phyloP scores from a whole-genome alignment of 2,113 vertebrate genomes.

The Emydocephalus ijimae region DNA sequence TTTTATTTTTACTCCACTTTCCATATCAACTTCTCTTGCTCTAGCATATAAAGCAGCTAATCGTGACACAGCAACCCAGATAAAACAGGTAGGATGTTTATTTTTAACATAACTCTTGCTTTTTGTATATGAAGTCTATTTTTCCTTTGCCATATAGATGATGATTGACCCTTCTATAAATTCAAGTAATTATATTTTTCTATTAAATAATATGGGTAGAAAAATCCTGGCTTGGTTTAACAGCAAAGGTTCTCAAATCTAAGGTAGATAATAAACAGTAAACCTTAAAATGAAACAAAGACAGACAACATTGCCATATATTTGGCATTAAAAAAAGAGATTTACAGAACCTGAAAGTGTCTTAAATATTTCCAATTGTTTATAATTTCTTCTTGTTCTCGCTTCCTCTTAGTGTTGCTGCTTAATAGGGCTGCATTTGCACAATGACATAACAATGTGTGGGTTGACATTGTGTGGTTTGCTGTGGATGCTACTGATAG shows the following conservation, averaged over 20 bases:
- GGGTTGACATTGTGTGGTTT: background rate
- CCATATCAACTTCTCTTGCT: conserved; percentile 72
- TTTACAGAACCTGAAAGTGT: background rate
- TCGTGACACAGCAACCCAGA: conserved; percentile 74
- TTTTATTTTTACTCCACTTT: conserved; percentile 74
- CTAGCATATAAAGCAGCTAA: conserved; percentile 72
- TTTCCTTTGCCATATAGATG: background rate
- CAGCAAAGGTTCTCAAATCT: background rate
- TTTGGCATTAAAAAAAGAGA: background rate
- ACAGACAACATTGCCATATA: background rate
- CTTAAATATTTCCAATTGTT: background rate
- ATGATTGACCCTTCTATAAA: background rate
- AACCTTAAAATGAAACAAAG: background rate
- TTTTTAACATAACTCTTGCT: background rate
- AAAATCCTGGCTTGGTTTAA: background rate
- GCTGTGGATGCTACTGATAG: background rate
- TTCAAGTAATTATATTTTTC: background rate
- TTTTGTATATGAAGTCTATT: background rate
- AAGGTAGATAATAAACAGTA: background rate
- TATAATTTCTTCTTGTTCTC: background rate
- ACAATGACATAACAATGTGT: background rate
- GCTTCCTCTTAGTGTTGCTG: background rate
- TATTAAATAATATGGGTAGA: background rate
- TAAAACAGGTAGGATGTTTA: conserved; percentile 67
- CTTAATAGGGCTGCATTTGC: background rate